These are phyloP conservation scores for Ceratina japonica DNA, from an alignment of 1,140 invertebrate species.

Conservation along the genomic window DNA sequence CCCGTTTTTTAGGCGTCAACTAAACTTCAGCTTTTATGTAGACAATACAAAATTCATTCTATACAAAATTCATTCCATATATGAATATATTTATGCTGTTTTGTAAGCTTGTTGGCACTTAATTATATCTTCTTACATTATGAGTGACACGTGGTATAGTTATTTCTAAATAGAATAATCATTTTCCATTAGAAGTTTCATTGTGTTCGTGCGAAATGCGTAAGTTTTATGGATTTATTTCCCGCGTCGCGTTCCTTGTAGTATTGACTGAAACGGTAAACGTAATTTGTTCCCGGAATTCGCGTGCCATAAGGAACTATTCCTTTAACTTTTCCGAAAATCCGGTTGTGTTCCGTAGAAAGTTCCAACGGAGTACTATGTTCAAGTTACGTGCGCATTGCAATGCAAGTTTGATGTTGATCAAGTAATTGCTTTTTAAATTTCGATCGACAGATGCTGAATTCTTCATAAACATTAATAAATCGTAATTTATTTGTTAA, in stretches of 20 bases:
- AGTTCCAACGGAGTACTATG: background rate
- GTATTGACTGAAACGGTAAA: slow-evolving; percentile 16
- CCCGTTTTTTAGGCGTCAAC: no score
- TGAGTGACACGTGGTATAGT: background rate
- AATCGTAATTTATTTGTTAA: no score
- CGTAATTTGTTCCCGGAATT: slow-evolving; percentile 20
- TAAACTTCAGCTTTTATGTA: no score
- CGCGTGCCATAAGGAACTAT: slow-evolving; percentile 5
- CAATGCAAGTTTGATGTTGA: no score
- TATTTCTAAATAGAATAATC: background rate
- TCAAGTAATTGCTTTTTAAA: no score
- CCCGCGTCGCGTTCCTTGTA: background rate
- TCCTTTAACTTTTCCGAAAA: background rate
- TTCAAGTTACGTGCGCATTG: no score
- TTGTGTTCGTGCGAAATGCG: background rate
- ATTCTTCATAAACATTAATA: no score
- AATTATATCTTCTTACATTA: background rate
- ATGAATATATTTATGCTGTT: no score
- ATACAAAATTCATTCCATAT: no score
- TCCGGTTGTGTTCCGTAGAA: background rate
- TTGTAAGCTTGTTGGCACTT: no score
- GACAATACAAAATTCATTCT: no score
- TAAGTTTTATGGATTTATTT: slow-evolving; percentile 5
- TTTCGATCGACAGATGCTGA: no score
- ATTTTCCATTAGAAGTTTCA: background rate